Base-by-base conservation (phyloP, 2,113 vertebrate genomes). In the Sylvietta virens region DNA sequence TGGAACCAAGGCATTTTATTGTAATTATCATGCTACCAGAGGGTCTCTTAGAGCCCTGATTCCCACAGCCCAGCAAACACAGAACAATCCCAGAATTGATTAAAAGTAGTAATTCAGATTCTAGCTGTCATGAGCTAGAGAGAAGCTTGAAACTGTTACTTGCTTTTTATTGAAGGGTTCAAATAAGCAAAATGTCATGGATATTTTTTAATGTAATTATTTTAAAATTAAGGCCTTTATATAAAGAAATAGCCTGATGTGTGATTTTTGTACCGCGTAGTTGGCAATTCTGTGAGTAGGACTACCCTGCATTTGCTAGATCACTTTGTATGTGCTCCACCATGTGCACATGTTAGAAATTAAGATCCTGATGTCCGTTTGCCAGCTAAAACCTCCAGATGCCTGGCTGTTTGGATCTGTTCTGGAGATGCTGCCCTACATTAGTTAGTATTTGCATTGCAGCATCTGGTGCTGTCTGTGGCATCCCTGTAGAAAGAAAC, bases 61-160 rank as follows among this genome's bases (percentile, higher is more conserved):
- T 81, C 67, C 57, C 84, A 88, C 57, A 91, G 54, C 11, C n/a
- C 54, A 42, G 37, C 10, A 44, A 81, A 37, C 19, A 33, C 18
- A 64, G n/a, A 54, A 71, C 47, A 91, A 87, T 60, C 37, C 24
- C 37, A 89, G 48, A 70, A 76, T 1, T 65, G 45, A 72, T 62
- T 82, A 70, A 70, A 88, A 85, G 66, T 53, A 65, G 30, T 92
- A 72, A 95, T 81, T 97, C 80, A 81, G 39, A 73, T 79, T 82
- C 84, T n/a, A 73, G 26, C 39, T 90, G 70, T 82, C 91, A 77
- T 53, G 50, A 65, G 33, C 70, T 70, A n/a, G 39, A 89, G 37
- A 76, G 35, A 72, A 58, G 50, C 76, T 93, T 87, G 82, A 90
- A 82, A 88, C 47, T 42, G 31, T 58, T 78, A 39, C 48, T 89